phyloP scores from a whole-genome alignment of 1,140 invertebrate genomes.

The Charaxes varanes region DNA sequence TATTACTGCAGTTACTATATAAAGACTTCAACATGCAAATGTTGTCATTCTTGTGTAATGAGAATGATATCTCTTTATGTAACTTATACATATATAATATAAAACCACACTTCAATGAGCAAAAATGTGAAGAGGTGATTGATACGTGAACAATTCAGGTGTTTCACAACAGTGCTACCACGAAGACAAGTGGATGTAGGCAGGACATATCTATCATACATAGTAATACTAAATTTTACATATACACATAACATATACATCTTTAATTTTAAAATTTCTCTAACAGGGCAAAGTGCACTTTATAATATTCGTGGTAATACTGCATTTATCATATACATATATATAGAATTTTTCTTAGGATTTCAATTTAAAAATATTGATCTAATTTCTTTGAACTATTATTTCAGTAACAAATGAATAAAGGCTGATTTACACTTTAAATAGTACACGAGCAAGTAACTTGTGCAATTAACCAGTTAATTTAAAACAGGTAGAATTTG shows the following conservation, averaged over 20 bases:
- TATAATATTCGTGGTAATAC: slow-evolving; percentile 43
- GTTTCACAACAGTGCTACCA: slow-evolving; percentile 24
- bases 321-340: slow-evolving; percentile 16
- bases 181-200: slow-evolving; percentile 14
- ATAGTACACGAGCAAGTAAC: no score
- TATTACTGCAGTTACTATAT: no score
- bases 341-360: slow-evolving; percentile 16
- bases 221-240: slow-evolving; percentile 7
- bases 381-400: slow-evolving; percentile 39
- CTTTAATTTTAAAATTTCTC: slow-evolving; percentile 12
- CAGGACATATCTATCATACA: slow-evolving; percentile 2
- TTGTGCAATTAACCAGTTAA: no score
- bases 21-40: no score
- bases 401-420: slow-evolving; percentile 24
- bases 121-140: no score
- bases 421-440: slow-evolving; percentile 1
- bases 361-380: slow-evolving; percentile 32
- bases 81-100: no score
- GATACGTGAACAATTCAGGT: slow-evolving; percentile 20
- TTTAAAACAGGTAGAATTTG: no score
- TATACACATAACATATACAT: slow-evolving; percentile 5
- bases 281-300: slow-evolving; percentile 31
- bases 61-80: no score
- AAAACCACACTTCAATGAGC: no score
- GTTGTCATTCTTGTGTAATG: no score